phyloP scores from a whole-genome alignment of 1,140 invertebrate genomes.

The Tetraneura akinire region DNA sequence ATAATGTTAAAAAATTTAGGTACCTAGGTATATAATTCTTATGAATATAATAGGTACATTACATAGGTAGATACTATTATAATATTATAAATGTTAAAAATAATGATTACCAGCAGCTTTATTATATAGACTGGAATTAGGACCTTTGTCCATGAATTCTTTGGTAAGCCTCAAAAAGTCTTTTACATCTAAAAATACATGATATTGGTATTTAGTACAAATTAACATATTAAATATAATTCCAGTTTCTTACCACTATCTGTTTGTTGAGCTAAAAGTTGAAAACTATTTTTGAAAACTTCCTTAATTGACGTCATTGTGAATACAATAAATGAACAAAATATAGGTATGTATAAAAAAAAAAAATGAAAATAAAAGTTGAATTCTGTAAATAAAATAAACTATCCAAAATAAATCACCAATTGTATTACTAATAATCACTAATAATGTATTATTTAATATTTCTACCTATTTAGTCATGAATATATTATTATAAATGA shows the following conservation, averaged over 20 bases:
- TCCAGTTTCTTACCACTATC: slow-evolving; percentile 20
- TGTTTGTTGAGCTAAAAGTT: slow-evolving; percentile 38
- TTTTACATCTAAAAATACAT: slow-evolving; percentile 23
- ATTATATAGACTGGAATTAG: slow-evolving; percentile 11
- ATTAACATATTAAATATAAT: background rate
- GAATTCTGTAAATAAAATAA: too few relatives aligned
- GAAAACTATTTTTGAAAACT: slow-evolving; percentile 42
- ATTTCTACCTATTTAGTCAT: too few relatives aligned
- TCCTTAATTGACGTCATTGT: slow-evolving; percentile 31
- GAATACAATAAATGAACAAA: too few relatives aligned
- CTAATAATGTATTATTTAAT: too few relatives aligned
- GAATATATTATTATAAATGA: too few relatives aligned
- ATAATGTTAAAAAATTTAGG: background rate
- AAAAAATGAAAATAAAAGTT: too few relatives aligned
- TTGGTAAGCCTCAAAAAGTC: slow-evolving; percentile 44
- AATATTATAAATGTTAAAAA: background rate
- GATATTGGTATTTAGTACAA: background rate
- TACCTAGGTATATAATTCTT: background rate
- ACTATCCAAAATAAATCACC: too few relatives aligned
- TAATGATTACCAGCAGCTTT: slow-evolving; percentile 38
- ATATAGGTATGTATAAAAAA: too few relatives aligned
- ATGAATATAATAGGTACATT: too few relatives aligned
- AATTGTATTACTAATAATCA: too few relatives aligned
- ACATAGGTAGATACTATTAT: too few relatives aligned
- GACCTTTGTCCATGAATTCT: slow-evolving; percentile 45